These are phyloP conservation scores for Steinernema carpocapsae DNA, from an alignment of 2,888 invertebrate species.

Conservation along the genomic window DNA sequence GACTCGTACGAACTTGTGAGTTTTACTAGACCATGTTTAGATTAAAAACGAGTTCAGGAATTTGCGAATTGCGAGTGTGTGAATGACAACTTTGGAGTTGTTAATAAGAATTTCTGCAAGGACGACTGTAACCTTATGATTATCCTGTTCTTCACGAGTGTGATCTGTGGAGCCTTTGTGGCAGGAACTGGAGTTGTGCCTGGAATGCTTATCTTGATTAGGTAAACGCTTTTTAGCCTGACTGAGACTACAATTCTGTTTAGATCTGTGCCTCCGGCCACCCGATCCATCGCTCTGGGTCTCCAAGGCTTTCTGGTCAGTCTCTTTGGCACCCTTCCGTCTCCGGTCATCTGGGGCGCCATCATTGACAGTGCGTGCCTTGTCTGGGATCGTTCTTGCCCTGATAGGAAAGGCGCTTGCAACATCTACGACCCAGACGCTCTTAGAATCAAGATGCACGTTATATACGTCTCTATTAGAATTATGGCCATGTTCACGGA, in stretches of 20 bases:
- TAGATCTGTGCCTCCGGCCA: constrained; percentile 64
- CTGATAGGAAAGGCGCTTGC: constrained; percentile 66
- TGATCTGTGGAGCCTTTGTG: constrained; percentile 61
- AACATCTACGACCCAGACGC: constrained; percentile 69
- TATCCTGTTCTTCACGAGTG: constrained; percentile 61
- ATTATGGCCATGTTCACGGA: constrained; percentile 60
- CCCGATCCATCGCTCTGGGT: constrained; percentile 61
- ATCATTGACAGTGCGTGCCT: constrained; percentile 70
- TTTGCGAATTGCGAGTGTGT: constrained; percentile 65
- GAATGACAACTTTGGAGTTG: constrained; percentile 46
- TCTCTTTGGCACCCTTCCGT: constrained; percentile 67
- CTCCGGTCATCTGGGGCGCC: constrained; percentile 70
- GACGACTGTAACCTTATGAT: constrained; percentile 59
- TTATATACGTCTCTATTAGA: constrained; percentile 59
- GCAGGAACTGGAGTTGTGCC: constrained; percentile 62
- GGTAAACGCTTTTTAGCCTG: constrained; percentile 43
- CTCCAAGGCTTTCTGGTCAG: constrained; percentile 67
- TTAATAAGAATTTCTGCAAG: constrained; percentile 61
- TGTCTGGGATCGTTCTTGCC: constrained; percentile 70
- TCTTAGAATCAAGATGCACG: constrained; percentile 66
- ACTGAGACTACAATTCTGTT: too few relatives aligned
- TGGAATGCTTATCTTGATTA: constrained; percentile 54
- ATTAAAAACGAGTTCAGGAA: constrained; percentile 43
- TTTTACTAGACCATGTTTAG: not conserved
- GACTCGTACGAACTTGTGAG: constrained; percentile 47